These are phyloP conservation scores for Chiroxiphia lanceolata DNA, from an alignment of 2,797 vertebrate species.

Conservation along the genomic window DNA sequence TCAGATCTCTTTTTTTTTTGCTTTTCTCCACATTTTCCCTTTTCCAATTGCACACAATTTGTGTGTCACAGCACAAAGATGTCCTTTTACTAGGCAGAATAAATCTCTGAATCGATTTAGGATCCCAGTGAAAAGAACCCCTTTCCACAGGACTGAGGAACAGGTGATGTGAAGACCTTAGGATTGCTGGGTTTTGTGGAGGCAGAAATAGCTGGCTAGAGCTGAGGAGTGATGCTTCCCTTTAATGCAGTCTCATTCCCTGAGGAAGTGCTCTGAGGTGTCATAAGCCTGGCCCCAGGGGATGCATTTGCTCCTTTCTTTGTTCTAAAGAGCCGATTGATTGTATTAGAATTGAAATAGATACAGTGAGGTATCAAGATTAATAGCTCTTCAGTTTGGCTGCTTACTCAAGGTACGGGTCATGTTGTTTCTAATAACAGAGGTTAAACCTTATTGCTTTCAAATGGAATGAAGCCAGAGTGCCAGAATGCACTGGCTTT, in stretches of 20 bases:
- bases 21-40: background rate
- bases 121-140: background rate
- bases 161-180: background rate
- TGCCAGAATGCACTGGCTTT: background rate
- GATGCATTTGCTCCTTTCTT: background rate
- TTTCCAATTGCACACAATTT: rapidly evolving
- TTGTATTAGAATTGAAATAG: background rate
- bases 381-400: background rate
- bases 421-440: background rate
- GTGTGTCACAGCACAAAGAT: background rate
- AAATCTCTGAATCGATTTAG: background rate
- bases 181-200: background rate
- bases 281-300: background rate
- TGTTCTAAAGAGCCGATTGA: background rate
- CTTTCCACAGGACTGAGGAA: background rate
- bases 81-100: background rate
- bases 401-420: background rate
- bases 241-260: background rate
- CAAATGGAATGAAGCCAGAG: background rate
- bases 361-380: background rate
- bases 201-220: background rate
- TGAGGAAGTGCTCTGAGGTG: background rate
- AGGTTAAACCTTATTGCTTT: background rate
- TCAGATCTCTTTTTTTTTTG: background rate
- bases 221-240: background rate